These are phyloP conservation scores for Dinomys branickii DNA, from an alignment of 2,113 vertebrate genomes.

Conservation along the genomic window DNA sequence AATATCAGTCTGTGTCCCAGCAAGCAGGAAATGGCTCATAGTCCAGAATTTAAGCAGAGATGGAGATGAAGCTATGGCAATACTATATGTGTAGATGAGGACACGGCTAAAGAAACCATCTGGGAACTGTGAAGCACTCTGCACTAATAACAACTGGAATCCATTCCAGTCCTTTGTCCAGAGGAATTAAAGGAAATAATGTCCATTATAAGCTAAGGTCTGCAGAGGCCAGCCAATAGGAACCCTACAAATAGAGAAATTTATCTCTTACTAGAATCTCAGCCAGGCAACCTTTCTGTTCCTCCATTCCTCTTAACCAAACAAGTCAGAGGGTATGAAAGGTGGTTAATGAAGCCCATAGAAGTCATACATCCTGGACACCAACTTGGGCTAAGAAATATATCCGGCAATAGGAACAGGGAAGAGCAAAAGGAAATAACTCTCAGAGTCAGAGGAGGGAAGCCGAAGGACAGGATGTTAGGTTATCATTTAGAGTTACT, in stretches of 20 bases:
- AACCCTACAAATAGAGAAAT: not conserved
- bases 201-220: not conserved
- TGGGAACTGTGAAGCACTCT: not conserved
- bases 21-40: not conserved
- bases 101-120: not conserved
- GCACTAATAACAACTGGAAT: not conserved
- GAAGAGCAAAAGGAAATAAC: not conserved
- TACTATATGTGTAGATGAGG: not conserved
- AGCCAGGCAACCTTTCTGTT: not conserved
- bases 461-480: not conserved
- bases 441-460: not conserved
- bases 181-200: not conserved
- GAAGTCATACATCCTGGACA: not conserved
- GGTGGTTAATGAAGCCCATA: accelerated
- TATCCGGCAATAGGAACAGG: not conserved
- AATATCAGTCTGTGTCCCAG: not conserved
- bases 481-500: not conserved
- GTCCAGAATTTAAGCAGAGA: not conserved
- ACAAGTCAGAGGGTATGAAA: not conserved
- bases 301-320: not conserved
- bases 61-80: not conserved
- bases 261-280: not conserved
- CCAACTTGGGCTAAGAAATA: not conserved
- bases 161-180: not conserved
- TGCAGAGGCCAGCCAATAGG: not conserved